phyloP scores from a whole-genome alignment of 2,888 invertebrate genomes.

The Arctia plantaginis region DNA sequence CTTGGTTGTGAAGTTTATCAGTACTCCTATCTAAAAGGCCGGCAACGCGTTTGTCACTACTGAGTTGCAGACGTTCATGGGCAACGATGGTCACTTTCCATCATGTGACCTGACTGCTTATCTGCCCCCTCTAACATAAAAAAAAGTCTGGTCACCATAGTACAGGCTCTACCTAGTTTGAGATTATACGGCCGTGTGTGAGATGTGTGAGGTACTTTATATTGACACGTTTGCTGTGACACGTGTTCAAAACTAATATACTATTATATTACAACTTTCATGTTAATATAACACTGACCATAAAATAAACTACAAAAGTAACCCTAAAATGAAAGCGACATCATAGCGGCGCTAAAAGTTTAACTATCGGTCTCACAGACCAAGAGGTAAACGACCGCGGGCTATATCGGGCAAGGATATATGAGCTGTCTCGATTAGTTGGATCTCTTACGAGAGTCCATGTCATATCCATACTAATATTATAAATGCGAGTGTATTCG shows the following conservation, averaged over 20 bases:
- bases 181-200: too few relatives aligned
- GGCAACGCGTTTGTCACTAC: too few relatives aligned
- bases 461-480: too few relatives aligned
- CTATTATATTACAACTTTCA: neutral
- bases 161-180: too few relatives aligned
- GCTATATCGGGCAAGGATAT: slow-evolving; percentile 53
- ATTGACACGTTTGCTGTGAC: neutral
- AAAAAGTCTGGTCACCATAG: neutral
- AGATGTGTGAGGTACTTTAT: too few relatives aligned
- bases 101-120: too few relatives aligned
- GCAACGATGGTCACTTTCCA: too few relatives aligned
- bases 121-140: too few relatives aligned
- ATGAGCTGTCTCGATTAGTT: slow-evolving; percentile 32
- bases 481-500: too few relatives aligned
- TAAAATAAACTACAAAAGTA: slow-evolving; percentile 16
- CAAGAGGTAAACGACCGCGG: slow-evolving; percentile 48
- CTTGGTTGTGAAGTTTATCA: too few relatives aligned
- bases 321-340: slow-evolving; percentile 26
- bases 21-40: too few relatives aligned
- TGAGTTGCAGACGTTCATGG: too few relatives aligned
- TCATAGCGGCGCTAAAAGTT: slow-evolving; percentile 20
- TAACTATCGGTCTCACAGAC: slow-evolving; percentile 32
- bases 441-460: slow-evolving; percentile 23
- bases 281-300: neutral
- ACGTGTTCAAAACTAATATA: neutral